Percentiles rank a stretch among this genome's conserved stretches.
Conservation (phyloP, 2,113 vertebrate genomes). For the Poecile atricapillus region DNA sequence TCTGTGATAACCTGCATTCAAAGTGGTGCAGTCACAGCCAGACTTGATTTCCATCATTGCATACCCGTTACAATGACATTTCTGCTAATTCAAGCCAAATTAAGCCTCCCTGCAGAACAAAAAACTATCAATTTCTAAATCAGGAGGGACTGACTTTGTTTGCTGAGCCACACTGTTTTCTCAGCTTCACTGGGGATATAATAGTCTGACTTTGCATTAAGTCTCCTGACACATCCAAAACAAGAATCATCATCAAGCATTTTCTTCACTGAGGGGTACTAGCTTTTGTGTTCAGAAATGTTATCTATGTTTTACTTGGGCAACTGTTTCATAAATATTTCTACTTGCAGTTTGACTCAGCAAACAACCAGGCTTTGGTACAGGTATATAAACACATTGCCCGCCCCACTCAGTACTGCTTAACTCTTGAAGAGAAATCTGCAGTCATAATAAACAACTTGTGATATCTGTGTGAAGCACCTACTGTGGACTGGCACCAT, state of each 20-base stretch:
- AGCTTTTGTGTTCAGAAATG: background rate
- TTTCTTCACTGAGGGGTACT: background rate
- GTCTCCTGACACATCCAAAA: background rate
- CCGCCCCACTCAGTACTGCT: background rate
- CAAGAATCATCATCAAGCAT: background rate
- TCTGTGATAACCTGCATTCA: background rate
- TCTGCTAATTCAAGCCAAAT: constrained; percentile 17
- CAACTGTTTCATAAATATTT: background rate
- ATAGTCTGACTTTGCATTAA: background rate
- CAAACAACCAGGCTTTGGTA: background rate
- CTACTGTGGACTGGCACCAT: background rate
- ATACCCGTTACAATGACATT: background rate
- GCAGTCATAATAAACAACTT: background rate
- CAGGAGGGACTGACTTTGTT: background rate
- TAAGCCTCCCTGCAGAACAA: background rate
- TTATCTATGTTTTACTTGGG: background rate
- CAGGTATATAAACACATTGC: background rate
- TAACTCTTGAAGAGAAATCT: background rate
- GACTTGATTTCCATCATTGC: background rate
- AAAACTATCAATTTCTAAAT: background rate
- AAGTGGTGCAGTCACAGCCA: background rate
- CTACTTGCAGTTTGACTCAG: background rate
- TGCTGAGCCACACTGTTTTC: background rate
- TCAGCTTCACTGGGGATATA: background rate
- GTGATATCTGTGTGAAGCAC: background rate